A percentile compares a stretch with the other conserved stretches of the same genome.
Conservation (phyloP, 2,888 invertebrate species). For the Aricia artaxerxes region DNA sequence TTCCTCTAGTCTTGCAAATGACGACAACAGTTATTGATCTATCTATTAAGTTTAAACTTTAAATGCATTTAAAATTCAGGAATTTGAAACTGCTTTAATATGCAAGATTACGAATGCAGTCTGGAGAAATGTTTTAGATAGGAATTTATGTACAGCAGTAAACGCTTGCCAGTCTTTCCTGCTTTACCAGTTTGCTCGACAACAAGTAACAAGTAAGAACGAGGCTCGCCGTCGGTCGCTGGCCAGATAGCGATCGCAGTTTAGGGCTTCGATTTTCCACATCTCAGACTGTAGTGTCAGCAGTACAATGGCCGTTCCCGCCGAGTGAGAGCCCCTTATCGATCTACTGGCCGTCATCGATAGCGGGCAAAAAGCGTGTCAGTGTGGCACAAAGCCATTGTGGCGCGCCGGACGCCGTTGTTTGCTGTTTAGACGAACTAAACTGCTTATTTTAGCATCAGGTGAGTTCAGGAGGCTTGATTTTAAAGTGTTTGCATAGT, state of each 20-base stretch:
- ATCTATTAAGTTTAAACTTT: too few relatives aligned
- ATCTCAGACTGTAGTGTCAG: conserved; percentile 75
- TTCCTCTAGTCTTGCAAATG: too few relatives aligned
- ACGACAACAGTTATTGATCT: too few relatives aligned
- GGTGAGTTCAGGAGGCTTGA: conserved; percentile 6
- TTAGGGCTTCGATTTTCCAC: conserved; percentile 74
- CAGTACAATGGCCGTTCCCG: conserved; percentile 75
- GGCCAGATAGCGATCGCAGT: conserved; percentile 45
- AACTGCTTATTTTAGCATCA: conserved; percentile 66
- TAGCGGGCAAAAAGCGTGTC: conserved; percentile 79
- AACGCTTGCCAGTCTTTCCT: not conserved
- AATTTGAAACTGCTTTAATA: not conserved
- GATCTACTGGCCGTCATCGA: conserved; percentile 79
- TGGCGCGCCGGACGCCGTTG: conserved; percentile 76
- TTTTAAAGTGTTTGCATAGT: not conserved
- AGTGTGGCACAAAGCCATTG: conserved; percentile 76
- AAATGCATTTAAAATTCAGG: too few relatives aligned
- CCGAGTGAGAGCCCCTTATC: conserved; percentile 77
- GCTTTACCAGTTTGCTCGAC: not conserved
- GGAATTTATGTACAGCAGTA: too few relatives aligned
- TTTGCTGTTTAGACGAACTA: conserved; percentile 73
- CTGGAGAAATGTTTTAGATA: too few relatives aligned
- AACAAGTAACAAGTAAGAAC: not conserved
- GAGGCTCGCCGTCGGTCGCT: not conserved
- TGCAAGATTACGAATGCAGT: not conserved